Conservation (phyloP, 2,113 vertebrate genomes). For the Dinomys branickii region DNA sequence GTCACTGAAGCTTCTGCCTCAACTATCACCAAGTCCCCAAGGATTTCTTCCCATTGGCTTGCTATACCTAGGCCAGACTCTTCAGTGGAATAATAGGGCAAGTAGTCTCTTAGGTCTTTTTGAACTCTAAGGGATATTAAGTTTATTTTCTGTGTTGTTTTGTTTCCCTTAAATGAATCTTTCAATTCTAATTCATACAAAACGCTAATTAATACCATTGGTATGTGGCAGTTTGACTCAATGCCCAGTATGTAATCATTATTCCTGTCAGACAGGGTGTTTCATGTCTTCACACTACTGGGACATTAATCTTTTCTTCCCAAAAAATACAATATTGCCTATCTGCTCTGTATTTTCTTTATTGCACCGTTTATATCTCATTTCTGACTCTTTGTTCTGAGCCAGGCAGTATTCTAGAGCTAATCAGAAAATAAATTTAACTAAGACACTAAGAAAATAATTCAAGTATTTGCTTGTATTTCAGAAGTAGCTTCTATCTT, state of each 20-base stretch:
- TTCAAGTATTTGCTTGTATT: background rate
- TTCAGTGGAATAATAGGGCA: background rate
- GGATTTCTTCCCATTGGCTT: background rate
- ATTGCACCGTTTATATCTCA: background rate
- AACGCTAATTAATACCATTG: background rate
- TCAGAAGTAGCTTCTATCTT: background rate
- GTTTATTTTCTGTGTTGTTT: background rate
- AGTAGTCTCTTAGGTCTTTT: background rate
- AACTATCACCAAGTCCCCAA: background rate
- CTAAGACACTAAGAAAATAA: background rate
- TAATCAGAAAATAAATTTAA: background rate
- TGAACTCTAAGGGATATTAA: background rate
- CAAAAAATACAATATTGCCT: background rate
- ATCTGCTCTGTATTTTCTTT: background rate
- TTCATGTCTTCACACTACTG: background rate
- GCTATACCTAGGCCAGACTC: background rate
- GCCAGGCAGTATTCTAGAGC: background rate
- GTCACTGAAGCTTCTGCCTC: background rate
- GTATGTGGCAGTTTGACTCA: background rate
- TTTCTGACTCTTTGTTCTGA: background rate
- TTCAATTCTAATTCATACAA: background rate
- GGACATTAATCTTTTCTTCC: background rate
- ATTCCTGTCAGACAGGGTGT: rapidly evolving
- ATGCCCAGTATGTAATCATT: background rate
- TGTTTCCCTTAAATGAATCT: background rate